A percentile compares a stretch with the other conserved stretches of the same genome.
phyloP scores from a whole-genome alignment of 2,113 vertebrate genomes.

The Phrynosoma blainvillii region DNA sequence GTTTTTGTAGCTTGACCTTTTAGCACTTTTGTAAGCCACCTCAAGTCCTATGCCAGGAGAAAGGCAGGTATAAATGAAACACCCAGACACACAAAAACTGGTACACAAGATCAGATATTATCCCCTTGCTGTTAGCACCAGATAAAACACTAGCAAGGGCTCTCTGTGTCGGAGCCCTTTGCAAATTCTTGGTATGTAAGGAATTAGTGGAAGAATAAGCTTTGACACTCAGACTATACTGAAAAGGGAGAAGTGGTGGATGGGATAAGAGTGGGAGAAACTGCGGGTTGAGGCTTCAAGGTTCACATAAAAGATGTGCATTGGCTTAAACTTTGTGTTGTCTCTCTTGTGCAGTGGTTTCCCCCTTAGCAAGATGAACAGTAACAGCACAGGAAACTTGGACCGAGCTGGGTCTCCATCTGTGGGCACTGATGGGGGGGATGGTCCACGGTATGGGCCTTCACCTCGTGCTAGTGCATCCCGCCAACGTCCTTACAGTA shows the following conservation, averaged over 20 bases:
- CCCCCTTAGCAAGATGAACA: slow-evolving; percentile 67
- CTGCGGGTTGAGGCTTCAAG: not conserved
- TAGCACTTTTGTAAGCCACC: no score
- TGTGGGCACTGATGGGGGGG: slow-evolving; percentile 55
- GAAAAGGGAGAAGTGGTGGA: not conserved
- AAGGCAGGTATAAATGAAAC: no score
- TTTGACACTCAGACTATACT: not conserved
- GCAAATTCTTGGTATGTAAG: no score
- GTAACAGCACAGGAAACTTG: slow-evolving; percentile 77
- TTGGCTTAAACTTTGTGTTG: not conserved
- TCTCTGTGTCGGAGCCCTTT: not conserved
- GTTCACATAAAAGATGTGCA: not conserved
- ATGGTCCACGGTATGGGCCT: slow-evolving; percentile 69
- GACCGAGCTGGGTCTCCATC: slow-evolving; percentile 74
- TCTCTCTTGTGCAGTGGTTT: not conserved
- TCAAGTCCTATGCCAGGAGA: no score
- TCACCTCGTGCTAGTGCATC: slow-evolving; percentile 79
- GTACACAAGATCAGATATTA: no score
- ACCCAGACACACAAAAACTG: no score
- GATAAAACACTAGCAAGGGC: no score
- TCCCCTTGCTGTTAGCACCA: no score
- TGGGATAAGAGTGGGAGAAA: not conserved
- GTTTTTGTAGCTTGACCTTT: no score
- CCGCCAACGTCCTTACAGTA: slow-evolving; percentile 84
- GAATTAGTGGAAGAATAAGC: not conserved